These are phyloP conservation scores for Delphinus delphis DNA, from an alignment of 2,113 vertebrate genomes.

Conservation along the genomic window DNA sequence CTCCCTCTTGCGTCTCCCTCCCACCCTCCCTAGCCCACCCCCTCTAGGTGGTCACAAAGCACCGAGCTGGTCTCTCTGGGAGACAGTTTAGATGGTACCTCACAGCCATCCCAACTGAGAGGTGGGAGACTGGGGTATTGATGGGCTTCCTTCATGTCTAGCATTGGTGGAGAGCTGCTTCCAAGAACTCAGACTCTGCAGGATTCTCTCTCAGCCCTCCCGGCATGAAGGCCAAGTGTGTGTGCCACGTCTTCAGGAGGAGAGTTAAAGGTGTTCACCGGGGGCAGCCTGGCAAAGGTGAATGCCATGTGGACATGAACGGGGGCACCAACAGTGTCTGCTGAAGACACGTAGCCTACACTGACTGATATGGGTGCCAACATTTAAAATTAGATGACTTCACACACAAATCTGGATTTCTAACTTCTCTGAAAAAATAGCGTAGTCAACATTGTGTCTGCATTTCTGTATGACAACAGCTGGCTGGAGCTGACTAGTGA, in stretches of 20 bases:
- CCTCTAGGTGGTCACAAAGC: too few relatives aligned
- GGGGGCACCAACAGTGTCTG: too few relatives aligned
- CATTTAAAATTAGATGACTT: background rate
- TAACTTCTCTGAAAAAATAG: background rate
- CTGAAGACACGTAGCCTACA: background rate
- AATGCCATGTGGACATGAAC: fast-evolving
- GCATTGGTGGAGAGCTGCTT: background rate
- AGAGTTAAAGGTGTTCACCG: background rate
- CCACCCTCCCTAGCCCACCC: too few relatives aligned
- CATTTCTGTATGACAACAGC: background rate
- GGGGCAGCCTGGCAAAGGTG: background rate
- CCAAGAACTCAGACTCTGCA: background rate
- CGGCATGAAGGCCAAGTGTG: background rate
- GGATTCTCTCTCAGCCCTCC: fast-evolving
- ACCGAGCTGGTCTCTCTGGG: too few relatives aligned
- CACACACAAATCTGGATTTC: background rate
- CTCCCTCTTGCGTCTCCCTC: too few relatives aligned
- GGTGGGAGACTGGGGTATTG: background rate
- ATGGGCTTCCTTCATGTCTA: background rate
- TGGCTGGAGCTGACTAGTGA: background rate
- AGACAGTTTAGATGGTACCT: background rate
- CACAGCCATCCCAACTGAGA: background rate
- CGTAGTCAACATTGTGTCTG: background rate
- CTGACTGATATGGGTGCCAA: background rate
- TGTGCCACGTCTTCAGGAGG: fast-evolving